phyloP scores from a whole-genome alignment of 2,113 vertebrate genomes.

The Cephalopholis sonnerati region DNA sequence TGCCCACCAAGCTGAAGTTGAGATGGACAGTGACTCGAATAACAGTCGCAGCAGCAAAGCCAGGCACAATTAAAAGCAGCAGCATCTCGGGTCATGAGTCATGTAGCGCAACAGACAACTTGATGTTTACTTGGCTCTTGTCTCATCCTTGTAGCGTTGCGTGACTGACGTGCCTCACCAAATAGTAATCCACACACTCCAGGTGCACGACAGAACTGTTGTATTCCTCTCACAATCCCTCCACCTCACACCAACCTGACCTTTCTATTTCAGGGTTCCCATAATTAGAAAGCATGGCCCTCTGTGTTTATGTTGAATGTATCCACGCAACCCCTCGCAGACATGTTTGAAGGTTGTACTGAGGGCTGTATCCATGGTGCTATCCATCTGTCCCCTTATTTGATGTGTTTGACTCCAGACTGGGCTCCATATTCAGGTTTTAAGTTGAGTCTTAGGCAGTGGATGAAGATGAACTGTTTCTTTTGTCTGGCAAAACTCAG shows the following conservation, averaged over 20 bases:
- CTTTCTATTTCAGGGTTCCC: constrained; percentile 81
- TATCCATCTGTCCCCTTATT: constrained; percentile 1
- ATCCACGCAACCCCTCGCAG: constrained; percentile 77
- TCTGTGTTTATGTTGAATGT: constrained; percentile 81
- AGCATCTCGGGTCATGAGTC: neutral
- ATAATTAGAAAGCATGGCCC: constrained; percentile 78
- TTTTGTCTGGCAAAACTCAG: neutral
- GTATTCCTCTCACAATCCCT: constrained; percentile 70
- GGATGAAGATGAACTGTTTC: neutral
- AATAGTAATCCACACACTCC: constrained; percentile 65
- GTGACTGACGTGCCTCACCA: constrained; percentile 42
- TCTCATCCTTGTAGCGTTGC: constrained; percentile 24
- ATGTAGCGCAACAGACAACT: constrained; percentile 14
- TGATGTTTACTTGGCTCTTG: constrained; percentile 49
- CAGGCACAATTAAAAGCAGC: constrained; percentile 21
- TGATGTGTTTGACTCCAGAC: constrained; percentile 11
- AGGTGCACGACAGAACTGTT: constrained; percentile 69
- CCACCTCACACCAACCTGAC: constrained; percentile 71
- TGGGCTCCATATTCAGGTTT: neutral
- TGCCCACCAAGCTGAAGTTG: neutral
- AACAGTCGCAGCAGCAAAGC: constrained; percentile 32
- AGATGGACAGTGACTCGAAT: constrained; percentile 25
- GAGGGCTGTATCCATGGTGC: constrained; percentile 64
- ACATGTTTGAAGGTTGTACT: constrained; percentile 72
- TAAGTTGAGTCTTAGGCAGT: neutral